A percentile compares a stretch with the other conserved stretches of the same genome.
These are phyloP conservation scores for Elephas maximus DNA, from an alignment of 2,113 vertebrate species.

Conservation along the genomic window DNA sequence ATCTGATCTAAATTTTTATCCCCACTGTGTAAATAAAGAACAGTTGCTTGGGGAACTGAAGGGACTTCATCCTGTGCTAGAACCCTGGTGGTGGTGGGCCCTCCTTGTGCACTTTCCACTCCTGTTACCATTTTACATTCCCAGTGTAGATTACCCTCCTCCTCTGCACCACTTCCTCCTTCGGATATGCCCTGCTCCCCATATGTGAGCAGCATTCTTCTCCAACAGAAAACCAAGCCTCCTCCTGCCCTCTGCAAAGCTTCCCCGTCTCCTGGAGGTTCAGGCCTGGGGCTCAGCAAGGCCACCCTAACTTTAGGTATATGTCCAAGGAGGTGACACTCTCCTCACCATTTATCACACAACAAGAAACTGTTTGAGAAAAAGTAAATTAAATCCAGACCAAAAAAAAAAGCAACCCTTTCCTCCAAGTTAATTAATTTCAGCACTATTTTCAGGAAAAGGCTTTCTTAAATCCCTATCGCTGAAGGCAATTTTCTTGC, in stretches of 20 bases:
- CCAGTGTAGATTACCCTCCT: not conserved
- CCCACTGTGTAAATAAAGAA: not conserved
- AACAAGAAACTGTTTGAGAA: constrained; percentile 57
- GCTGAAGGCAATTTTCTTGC: constrained; percentile 88
- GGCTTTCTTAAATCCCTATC: constrained; percentile 85
- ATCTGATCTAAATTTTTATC: not conserved
- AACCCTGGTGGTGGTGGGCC: not conserved
- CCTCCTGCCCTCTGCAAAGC: not conserved
- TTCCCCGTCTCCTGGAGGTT: not conserved
- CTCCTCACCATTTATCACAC: constrained; percentile 49
- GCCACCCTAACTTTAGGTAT: not conserved
- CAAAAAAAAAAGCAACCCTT: constrained; percentile 68
- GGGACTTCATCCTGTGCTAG: not conserved
- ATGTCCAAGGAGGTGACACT: not conserved
- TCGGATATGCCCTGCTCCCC: accelerated
- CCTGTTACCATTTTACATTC: not conserved
- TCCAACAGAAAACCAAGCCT: accelerated
- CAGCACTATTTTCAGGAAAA: constrained; percentile 87
- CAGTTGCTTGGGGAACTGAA: accelerated
- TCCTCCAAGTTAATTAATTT: constrained; percentile 90
- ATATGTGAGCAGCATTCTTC: accelerated
- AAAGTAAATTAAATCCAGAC: constrained; percentile 82
- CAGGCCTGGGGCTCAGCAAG: accelerated
- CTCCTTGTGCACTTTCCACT: no score
- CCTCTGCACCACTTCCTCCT: accelerated